A percentile compares a stretch with the other conserved stretches of the same genome.
Evolutionary conservation across 1,140 invertebrate species (phyloP).

Genomic region (Nasonia giraulti): DNA sequence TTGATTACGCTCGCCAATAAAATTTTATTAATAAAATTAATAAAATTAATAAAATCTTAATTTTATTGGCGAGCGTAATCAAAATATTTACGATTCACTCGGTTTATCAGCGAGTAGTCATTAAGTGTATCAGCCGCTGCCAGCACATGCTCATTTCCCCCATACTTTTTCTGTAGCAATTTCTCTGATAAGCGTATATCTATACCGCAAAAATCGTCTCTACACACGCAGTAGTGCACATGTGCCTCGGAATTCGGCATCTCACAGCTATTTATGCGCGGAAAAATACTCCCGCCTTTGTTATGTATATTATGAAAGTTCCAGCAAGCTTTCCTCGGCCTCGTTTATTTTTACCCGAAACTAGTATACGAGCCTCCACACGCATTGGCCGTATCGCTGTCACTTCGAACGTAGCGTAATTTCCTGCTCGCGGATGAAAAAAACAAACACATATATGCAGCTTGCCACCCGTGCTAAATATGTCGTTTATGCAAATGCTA

Average conservation of each 20-base stretch:
- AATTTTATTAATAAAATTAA: too few relatives aligned
- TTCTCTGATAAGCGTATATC: neutral
- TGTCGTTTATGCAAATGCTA: too few relatives aligned
- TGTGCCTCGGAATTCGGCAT: neutral
- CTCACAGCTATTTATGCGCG: neutral
- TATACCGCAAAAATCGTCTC: neutral
- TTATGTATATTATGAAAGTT: neutral
- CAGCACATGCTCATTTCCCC: neutral
- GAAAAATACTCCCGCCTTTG: neutral
- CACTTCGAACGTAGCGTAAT: neutral
- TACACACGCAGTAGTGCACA: too few relatives aligned
- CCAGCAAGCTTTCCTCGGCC: too few relatives aligned
- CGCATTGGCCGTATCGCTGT: neutral
- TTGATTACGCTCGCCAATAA: too few relatives aligned
- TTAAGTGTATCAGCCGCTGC: neutral
- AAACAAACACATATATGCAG: too few relatives aligned
- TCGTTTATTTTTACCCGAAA: neutral
- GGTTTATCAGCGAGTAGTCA: neutral
- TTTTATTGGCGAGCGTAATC: neutral
- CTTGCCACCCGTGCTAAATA: too few relatives aligned
- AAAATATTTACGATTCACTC: neutral
- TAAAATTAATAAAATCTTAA: too few relatives aligned
- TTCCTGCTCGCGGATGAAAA: neutral
- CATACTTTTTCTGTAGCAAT: neutral
- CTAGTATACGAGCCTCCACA: neutral